Evolutionary conservation across 1,140 invertebrate genomes (phyloP).

Genomic region (Cotesia chilonis): DNA sequence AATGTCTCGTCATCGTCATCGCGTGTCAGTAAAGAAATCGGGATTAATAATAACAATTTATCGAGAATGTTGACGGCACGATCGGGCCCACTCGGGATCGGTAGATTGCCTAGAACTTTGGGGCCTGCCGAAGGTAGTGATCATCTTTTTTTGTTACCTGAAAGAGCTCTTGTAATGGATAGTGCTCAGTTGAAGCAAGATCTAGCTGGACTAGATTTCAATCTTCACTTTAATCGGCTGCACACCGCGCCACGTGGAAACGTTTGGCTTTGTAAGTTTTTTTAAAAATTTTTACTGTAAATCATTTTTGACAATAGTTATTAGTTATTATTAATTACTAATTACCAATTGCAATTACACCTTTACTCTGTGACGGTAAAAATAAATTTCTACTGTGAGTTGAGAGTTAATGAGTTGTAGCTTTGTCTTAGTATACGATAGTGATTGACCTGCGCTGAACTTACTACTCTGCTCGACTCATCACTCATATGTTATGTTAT

Average conservation of each 20-base stretch:
- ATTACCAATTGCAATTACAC: not conserved
- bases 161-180: conserved; percentile 71
- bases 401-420: not conserved
- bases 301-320: not conserved
- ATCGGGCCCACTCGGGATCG: conserved; percentile 57
- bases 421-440: too few species aligned
- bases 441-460: too few species aligned
- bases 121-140: conserved; percentile 69
- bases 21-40: conserved; percentile 39
- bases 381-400: not conserved
- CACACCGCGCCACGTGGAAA: conserved; percentile 70
- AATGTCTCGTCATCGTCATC: conserved; percentile 41
- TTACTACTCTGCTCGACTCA: too few species aligned
- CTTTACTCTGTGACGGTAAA: too few species aligned
- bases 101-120: conserved; percentile 52
- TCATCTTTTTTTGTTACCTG: conserved; percentile 70
- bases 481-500: too few species aligned
- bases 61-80: conserved; percentile 60
- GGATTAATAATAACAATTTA: conserved; percentile 33
- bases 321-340: too few species aligned
- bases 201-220: conserved; percentile 70
- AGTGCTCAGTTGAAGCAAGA: conserved; percentile 68
- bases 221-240: conserved; percentile 66
- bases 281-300: not conserved
- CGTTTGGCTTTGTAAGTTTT: conserved; percentile 71